Evolutionary conservation across 2,888 invertebrate genomes (phyloP).

Genomic region (Erebia ligea): DNA sequence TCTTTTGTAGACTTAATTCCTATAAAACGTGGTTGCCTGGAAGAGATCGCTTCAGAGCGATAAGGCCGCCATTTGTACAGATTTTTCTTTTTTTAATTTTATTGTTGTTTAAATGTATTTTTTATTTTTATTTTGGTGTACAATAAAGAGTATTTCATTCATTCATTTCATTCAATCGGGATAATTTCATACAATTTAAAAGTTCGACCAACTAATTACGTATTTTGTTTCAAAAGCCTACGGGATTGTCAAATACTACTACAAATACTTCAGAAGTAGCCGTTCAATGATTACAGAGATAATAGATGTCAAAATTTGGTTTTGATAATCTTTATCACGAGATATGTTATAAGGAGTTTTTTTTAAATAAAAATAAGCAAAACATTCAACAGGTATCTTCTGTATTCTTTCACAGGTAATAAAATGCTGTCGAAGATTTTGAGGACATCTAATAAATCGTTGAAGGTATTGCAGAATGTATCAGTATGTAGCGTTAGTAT

Average conservation of each 20-base stretch:
- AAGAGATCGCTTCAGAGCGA: no score
- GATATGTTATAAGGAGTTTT: background rate
- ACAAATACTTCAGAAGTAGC: background rate
- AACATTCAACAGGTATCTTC: background rate
- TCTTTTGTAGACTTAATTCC: no score
- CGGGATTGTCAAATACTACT: background rate
- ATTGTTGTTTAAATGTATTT: no score
- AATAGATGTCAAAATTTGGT: conserved; percentile 1
- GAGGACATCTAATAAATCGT: conserved; percentile 51
- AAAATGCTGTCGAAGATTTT: conserved; percentile 57
- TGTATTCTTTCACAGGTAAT: conserved; percentile 7
- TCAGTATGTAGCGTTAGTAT: conserved; percentile 43
- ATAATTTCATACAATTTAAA: no score
- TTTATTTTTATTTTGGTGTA: no score
- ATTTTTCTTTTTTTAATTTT: no score
- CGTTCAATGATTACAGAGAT: background rate
- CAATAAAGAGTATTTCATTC: no score
- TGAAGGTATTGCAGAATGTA: conserved; percentile 42
- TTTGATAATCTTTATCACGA: conserved; percentile 5
- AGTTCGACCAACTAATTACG: no score
- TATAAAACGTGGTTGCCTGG: no score
- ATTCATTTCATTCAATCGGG: no score
- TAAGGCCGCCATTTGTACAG: no score
- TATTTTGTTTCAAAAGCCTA: background rate
- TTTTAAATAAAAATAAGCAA: background rate